A percentile compares a stretch with the other conserved stretches of the same genome.
Evolutionary conservation across 2,113 vertebrate species (phyloP).

Genomic region (Gorilla gorilla): DNA sequence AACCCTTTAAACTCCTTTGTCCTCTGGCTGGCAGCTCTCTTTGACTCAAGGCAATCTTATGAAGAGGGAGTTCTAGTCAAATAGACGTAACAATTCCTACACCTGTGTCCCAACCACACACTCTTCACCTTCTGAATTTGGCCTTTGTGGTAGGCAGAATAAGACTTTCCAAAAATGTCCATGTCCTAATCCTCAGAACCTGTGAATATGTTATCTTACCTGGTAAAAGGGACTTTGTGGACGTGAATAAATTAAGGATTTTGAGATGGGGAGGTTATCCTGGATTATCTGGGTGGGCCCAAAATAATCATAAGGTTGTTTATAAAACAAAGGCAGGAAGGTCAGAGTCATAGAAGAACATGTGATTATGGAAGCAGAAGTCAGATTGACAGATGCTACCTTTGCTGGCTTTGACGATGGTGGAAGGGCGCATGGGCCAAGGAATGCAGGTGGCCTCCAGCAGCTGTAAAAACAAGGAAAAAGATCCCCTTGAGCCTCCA

Average conservation of each 20-base stretch:
- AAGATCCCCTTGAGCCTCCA: background rate
- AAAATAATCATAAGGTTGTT: background rate
- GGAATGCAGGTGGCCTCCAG: background rate
- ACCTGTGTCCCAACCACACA: background rate
- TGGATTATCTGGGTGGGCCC: background rate
- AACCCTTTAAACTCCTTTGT: background rate
- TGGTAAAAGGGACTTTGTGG: background rate
- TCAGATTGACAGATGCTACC: background rate
- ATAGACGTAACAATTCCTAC: background rate
- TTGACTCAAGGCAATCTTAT: background rate
- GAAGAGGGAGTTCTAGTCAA: background rate
- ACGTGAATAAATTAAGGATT: background rate
- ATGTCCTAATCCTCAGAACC: background rate
- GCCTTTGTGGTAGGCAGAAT: background rate
- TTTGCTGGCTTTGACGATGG: background rate
- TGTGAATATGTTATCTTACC: background rate
- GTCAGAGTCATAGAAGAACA: background rate
- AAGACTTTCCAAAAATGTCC: background rate
- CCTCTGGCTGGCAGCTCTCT: background rate
- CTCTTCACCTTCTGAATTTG: background rate
- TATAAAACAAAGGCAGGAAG: background rate
- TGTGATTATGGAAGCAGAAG: background rate
- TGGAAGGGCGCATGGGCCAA: background rate
- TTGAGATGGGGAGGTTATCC: background rate
- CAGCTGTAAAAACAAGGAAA: background rate